Conservation (phyloP, 2,888 invertebrate species). For the Acanthopleura granulata region DNA sequence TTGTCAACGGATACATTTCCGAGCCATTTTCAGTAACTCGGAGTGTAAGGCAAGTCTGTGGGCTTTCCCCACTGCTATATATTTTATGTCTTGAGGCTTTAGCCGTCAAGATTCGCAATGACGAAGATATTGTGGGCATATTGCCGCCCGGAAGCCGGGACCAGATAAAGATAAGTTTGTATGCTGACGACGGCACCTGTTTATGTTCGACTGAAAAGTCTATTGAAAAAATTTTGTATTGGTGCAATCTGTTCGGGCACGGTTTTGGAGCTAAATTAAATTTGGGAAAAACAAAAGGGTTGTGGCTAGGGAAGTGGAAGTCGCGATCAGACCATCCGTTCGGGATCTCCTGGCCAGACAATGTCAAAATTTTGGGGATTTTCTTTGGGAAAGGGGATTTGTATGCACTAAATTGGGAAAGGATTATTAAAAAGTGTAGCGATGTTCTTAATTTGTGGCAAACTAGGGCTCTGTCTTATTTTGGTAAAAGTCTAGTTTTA, state of each 20-base stretch:
- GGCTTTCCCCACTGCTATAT: conserved; percentile 20
- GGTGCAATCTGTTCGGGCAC: conserved; percentile 20
- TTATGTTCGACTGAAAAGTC: conserved; percentile 22
- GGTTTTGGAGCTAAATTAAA: conserved; percentile 34
- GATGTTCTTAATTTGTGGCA: conserved; percentile 15
- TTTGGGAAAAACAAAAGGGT: conserved; percentile 31
- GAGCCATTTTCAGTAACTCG: conserved; percentile 18
- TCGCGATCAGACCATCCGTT: conserved; percentile 34
- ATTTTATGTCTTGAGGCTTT: conserved; percentile 23
- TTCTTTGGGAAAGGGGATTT: conserved; percentile 3
- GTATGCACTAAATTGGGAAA: neutral
- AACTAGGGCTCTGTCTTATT: neutral
- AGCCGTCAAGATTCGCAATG: conserved; percentile 6
- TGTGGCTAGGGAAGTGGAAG: conserved; percentile 37
- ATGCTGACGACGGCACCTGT: conserved; percentile 25
- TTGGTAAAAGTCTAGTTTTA: conserved; percentile 12
- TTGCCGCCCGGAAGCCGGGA: conserved; percentile 22
- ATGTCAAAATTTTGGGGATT: neutral
- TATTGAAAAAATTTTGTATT: conserved; percentile 17
- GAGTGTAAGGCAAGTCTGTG: conserved; percentile 25
- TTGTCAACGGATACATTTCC: conserved; percentile 18
- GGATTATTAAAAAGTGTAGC: conserved; percentile 2
- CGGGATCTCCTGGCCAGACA: conserved; percentile 26
- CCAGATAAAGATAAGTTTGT: conserved; percentile 21
- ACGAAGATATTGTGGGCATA: conserved; percentile 25